Percentiles rank a stretch among this genome's conserved stretches.
These are phyloP conservation scores for Thalassoma bifasciatum DNA, from an alignment of 2,113 vertebrate genomes.

Conservation along the genomic window DNA sequence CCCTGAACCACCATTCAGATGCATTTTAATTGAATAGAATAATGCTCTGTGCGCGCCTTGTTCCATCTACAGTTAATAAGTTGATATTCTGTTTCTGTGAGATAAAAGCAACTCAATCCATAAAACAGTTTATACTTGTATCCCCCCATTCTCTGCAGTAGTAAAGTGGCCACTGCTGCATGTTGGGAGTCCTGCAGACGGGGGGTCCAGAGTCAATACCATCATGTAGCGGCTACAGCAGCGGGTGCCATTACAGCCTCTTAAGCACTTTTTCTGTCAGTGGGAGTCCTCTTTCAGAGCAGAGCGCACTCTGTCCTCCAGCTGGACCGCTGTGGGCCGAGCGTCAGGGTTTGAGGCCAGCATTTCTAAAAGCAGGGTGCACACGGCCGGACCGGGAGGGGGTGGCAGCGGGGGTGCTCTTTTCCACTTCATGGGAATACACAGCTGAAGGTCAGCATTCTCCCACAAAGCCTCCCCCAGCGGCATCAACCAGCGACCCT, in stretches of 20 bases:
- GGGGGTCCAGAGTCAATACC: constrained; percentile 17
- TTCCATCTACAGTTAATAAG: constrained; percentile 1
- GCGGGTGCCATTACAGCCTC: constrained; percentile 15
- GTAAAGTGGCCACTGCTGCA: constrained; percentile 34
- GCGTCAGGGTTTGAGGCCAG: constrained; percentile 92
- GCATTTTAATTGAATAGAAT: neutral
- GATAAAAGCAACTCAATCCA: constrained; percentile 21
- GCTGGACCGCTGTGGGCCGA: constrained; percentile 91
- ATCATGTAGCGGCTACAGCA: neutral
- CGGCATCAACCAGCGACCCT: constrained; percentile 91
- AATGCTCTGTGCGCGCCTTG: neutral
- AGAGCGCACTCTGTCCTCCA: constrained; percentile 88
- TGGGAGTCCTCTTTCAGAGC: constrained; percentile 80
- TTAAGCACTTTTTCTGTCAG: constrained; percentile 46
- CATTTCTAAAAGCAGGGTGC: constrained; percentile 94
- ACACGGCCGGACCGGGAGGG: constrained; percentile 85
- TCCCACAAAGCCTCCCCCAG: constrained; percentile 96
- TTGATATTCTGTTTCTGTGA: neutral
- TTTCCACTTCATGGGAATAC: constrained; percentile 93
- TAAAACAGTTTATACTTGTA: constrained; percentile 7
- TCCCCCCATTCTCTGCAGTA: constrained; percentile 8
- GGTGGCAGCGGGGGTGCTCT: constrained; percentile 86
- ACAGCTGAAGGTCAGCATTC: constrained; percentile 93
- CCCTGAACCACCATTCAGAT: neutral
- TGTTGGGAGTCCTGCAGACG: constrained; percentile 1